Conservation (phyloP, 1,140 invertebrate species). For the Drusus annulatus region DNA sequence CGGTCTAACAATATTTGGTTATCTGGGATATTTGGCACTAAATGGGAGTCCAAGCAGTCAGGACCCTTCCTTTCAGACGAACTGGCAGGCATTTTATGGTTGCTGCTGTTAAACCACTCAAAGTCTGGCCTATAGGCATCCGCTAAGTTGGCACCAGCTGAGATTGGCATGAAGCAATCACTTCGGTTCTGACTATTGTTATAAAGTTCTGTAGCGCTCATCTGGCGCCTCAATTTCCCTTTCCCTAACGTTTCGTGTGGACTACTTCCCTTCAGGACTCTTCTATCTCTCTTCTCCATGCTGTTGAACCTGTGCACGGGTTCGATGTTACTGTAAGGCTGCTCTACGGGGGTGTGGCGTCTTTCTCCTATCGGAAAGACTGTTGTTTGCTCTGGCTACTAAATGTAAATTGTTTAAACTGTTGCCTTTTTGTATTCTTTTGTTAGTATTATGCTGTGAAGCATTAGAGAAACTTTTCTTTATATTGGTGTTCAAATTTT, state of each 20-base stretch:
- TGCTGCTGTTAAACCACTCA: conserved; percentile 47
- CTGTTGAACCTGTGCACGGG: conserved; percentile 15
- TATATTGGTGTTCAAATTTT: conserved; percentile 38
- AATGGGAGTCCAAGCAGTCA: conserved; percentile 55
- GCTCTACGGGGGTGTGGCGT: conserved; percentile 42
- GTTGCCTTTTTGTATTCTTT: conserved; percentile 51
- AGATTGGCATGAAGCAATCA: conserved; percentile 53
- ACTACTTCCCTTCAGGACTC: conserved; percentile 30
- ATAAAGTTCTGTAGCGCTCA: conserved; percentile 56
- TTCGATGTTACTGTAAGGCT: conserved; percentile 50
- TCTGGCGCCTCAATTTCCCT: conserved; percentile 51
- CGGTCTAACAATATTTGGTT: conserved; percentile 52
- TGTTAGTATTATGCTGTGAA: conserved; percentile 44
- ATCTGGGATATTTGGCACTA: conserved; percentile 57
- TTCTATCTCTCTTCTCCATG: conserved; percentile 46
- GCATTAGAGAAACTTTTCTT: conserved; percentile 56
- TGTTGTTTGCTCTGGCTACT: conserved; percentile 42
- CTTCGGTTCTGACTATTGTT: conserved; percentile 18
- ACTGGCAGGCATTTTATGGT: conserved; percentile 43
- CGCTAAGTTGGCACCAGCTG: conserved; percentile 52
- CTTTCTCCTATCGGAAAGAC: conserved; percentile 50
- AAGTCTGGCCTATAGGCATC: conserved; percentile 55
- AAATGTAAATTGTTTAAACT: conserved; percentile 56
- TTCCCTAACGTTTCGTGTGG: conserved; percentile 4
- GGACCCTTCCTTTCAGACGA: conserved; percentile 32